Base-by-base conservation (phyloP, 2,888 invertebrate genomes). In the Mythimna impura region DNA sequence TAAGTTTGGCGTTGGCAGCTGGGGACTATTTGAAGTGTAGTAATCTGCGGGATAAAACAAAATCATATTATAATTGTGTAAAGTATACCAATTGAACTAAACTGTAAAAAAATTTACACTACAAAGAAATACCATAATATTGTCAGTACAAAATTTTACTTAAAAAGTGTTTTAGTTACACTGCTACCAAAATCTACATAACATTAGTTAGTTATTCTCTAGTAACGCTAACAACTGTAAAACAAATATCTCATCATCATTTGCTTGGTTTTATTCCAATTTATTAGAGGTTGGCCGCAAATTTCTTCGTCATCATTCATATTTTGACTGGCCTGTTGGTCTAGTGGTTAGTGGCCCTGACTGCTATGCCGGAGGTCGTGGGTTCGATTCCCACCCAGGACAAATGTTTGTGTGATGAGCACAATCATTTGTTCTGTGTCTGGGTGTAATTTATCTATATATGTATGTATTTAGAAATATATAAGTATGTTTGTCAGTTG, bases 1-100 rank as follows among this genome's bases (percentile, higher is more conserved):
- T 69, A 96, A 88, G 70, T 94, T 93, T 66, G 94, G 95, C 58
- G 96, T 89, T 22, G 93, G 93, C 82, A 96, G 86, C 80, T 96
- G 96, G 67, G 95, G 94, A 78, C 89, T 94, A 86, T 93, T 94
- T 64, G 92, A 88, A 62, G 91, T 77, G 88, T 91, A 95, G 84
- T 91, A 95, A 90, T 94, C 95, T 95, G 89, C 67, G 75, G 80
- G 71, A 67, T 40, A 66, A 71, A 80, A 81, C 30, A 81, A 67
- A 66, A 43, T 52, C 30, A 55, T 67, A 54, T 67, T 60, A 55
- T 7, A 65, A 65, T 47, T 12, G 40, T 47, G 14, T 66, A 22
- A 36, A 57, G 12, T 43, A 17, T 3, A 54, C 50, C 40, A 71
- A 62, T 20, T 9, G 14, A 50, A 71, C 17, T 47, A 1, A 43